These are phyloP conservation scores for Atta colombica DNA, from an alignment of 1,140 invertebrate species.

Conservation along the genomic window DNA sequence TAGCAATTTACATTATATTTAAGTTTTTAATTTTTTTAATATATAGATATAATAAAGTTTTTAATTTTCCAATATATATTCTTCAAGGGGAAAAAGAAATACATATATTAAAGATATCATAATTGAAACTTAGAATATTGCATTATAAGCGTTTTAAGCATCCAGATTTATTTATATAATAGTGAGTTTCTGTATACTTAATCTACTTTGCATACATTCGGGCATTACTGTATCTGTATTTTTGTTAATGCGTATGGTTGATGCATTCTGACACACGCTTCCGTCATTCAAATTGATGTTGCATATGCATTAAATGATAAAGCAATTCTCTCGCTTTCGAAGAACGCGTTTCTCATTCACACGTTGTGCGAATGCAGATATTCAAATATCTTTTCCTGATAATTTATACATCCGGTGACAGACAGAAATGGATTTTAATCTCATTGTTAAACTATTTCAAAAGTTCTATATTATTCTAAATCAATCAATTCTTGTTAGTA, in stretches of 20 bases:
- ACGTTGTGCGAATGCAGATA: neutral
- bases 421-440: neutral
- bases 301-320: constrained; percentile 30
- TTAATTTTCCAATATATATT: neutral
- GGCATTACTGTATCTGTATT: constrained; percentile 8
- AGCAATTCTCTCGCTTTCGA: neutral
- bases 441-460: neutral
- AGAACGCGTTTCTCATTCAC: neutral
- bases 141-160: neutral
- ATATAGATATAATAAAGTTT: neutral
- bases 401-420: neutral
- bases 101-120: neutral
- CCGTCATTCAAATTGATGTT: neutral
- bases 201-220: constrained; percentile 2
- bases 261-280: constrained; percentile 22
- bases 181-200: constrained; percentile 3
- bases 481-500: neutral
- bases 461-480: neutral
- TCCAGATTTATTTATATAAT: neutral
- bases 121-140: neutral
- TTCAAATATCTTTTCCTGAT: constrained; percentile 7
- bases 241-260: neutral
- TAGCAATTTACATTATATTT: neutral
- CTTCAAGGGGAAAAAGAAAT: too few relatives aligned
- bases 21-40: neutral